These are phyloP conservation scores for Arremon aurantiirostris DNA, from an alignment of 2,797 vertebrate genomes.

Conservation along the genomic window DNA sequence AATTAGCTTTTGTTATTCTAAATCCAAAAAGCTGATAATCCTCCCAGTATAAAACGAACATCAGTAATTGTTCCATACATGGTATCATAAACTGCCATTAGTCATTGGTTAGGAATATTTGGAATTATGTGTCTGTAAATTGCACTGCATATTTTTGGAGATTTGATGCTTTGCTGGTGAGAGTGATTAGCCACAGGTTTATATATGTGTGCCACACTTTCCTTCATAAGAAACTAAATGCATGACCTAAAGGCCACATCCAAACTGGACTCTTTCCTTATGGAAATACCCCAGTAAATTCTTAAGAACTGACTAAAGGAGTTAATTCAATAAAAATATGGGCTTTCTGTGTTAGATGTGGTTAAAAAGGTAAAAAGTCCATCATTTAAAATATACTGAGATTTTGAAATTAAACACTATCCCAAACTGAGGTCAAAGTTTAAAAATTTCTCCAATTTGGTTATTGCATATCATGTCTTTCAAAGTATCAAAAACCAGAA, in stretches of 20 bases:
- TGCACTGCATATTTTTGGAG: background rate
- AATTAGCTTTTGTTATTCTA: slow-evolving; percentile 47
- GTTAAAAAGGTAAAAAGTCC: background rate
- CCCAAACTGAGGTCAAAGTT: background rate
- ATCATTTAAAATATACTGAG: background rate
- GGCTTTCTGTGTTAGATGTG: background rate
- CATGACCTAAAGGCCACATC: background rate
- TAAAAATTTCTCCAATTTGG: background rate
- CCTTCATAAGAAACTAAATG: background rate
- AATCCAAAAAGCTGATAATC: slow-evolving; percentile 29
- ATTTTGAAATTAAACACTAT: background rate
- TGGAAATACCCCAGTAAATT: background rate
- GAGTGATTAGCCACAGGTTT: background rate
- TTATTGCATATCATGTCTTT: background rate
- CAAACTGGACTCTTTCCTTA: background rate
- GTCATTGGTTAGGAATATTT: background rate
- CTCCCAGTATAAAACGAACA: background rate
- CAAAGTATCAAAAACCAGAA: background rate
- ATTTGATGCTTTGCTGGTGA: background rate
- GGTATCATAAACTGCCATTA: background rate
- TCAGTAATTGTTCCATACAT: background rate
- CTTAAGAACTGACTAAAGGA: background rate
- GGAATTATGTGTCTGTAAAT: background rate
- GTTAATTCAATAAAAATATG: background rate
- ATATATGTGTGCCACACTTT: background rate